Base-by-base conservation (phyloP, 1,140 invertebrate genomes). In the Drosophila lacteicornis region DNA sequence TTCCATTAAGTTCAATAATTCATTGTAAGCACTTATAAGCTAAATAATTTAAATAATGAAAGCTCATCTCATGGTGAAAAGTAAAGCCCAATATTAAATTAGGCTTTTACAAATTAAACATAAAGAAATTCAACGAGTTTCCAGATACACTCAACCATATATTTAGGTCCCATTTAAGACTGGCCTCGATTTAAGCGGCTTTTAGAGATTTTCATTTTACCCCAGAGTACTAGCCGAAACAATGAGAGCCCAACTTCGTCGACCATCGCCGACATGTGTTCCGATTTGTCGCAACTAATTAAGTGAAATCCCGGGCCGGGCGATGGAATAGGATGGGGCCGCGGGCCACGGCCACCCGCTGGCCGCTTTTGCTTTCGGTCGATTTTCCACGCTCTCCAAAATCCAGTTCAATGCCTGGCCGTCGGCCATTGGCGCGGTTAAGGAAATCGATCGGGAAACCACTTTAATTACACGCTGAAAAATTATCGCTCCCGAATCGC, bases 251-350 rank as follows among this genome's bases (percentile, higher is more conserved):
- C 46, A 50, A 30, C 46, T 19, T 17, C 25, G 25, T 70, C 60
- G 33, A 42, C 40, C 27, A 36, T 40, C 22, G 4, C 38, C 45
- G 13, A 70, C 65, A 81, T 73, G 70, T 50, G 55, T 57, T 19
- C 62, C 81, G 76, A 88, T 88, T 88, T 85, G 85, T 88, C 69
- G 68, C 68, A 60, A 59, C 74, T 79, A 90, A 87, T 90, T 78
- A 81, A 69, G 71, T 59, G 80, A 88, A 83, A 70, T 78, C 77
- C 58, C 55, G 59, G 45, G 53, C 56, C 50, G 38, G 46, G 63
- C 56, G 45, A 38, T 60, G 47, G 12, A 13, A 15, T 49, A 22
- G 65, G n/a, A 47, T 45, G 57, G 43, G 62, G 56, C 55, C 65
- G 12, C 15, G 51, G 22, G 42, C 70, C 42, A 19, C n/a, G 65